Conservation (phyloP, 2,888 invertebrate species). For the Pilophorus perplexus region DNA sequence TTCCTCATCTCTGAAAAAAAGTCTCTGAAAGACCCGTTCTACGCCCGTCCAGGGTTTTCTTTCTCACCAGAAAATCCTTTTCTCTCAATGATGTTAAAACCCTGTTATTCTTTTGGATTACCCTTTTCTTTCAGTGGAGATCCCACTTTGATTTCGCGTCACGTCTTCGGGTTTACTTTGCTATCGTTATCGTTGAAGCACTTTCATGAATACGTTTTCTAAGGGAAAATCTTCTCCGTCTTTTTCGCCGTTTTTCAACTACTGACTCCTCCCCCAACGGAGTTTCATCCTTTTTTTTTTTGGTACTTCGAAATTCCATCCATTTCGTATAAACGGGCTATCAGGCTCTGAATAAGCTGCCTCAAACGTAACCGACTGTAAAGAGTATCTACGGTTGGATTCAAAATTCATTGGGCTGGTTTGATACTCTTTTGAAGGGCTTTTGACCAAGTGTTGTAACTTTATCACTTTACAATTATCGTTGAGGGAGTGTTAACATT, state of each 20-base stretch:
- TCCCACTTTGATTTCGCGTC: conserved; percentile 8
- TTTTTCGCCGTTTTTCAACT: neutral
- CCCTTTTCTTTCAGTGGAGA: conserved; percentile 11
- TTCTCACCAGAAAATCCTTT: neutral
- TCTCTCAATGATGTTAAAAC: conserved; percentile 16
- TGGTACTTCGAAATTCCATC: neutral
- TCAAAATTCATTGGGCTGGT: no score
- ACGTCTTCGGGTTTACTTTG: conserved; percentile 15
- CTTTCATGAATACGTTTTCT: conserved; percentile 12
- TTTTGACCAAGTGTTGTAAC: no score
- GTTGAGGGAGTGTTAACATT: no score
- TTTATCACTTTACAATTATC: no score
- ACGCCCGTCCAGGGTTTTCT: neutral
- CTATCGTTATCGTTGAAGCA: conserved; percentile 15
- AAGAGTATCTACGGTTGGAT: no score
- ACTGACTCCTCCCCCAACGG: no score
- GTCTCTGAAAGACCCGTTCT: no score
- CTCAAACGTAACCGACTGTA: no score
- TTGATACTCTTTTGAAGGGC: no score
- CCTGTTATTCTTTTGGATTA: conserved; percentile 9
- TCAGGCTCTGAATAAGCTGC: neutral
- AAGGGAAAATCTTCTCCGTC: neutral
- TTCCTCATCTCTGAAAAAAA: no score
- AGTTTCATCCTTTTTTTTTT: neutral
- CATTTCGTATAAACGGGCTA: neutral